A percentile compares a stretch with the other conserved stretches of the same genome.
Conservation (phyloP, 92 coral and sea anemone species). For the Paramuricea clavata region DNA sequence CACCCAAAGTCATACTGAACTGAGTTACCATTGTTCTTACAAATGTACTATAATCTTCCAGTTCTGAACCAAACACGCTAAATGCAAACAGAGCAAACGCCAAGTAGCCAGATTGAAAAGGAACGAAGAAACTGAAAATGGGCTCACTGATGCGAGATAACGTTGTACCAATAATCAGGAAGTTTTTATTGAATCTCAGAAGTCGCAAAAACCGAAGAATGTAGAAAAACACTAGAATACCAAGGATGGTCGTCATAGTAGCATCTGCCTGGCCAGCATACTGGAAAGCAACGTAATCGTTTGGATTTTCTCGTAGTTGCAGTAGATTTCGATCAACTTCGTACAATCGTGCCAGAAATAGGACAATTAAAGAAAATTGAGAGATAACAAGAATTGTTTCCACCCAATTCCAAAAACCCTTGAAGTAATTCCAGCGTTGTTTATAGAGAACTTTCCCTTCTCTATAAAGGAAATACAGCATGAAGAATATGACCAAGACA, state of each 20-base stretch:
- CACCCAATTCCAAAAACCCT: constrained; percentile 95
- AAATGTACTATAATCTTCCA: constrained; percentile 79
- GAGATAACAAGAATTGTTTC: constrained; percentile 78
- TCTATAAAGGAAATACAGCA: constrained; percentile 73
- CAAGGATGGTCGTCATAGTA: constrained; percentile 52
- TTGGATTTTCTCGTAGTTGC: constrained; percentile 82
- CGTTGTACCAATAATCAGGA: constrained; percentile 85
- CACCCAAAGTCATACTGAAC: constrained; percentile 86
- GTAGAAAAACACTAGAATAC: constrained; percentile 83
- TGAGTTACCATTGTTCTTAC: constrained; percentile 82
- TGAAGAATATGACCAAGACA: constrained; percentile 74
- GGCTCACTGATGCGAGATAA: constrained; percentile 81
- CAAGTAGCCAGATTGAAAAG: constrained; percentile 74
- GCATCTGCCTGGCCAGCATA: constrained; percentile 72
- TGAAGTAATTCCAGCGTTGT: constrained; percentile 76
- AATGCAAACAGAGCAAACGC: constrained; percentile 74
- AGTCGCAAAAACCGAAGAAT: constrained; percentile 82
- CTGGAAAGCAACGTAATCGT: constrained; percentile 85
- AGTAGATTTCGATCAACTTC: constrained; percentile 83
- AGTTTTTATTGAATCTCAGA: constrained; percentile 84
- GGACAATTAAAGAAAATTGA: constrained; percentile 69
- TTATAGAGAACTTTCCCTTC: constrained; percentile 76
- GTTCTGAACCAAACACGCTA: constrained; percentile 71
- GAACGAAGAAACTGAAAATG: constrained; percentile 69
- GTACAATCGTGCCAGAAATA: constrained; percentile 84